Evolutionary conservation across 2,113 vertebrate genomes (phyloP).

Genomic region (Orthonyx spaldingii): DNA sequence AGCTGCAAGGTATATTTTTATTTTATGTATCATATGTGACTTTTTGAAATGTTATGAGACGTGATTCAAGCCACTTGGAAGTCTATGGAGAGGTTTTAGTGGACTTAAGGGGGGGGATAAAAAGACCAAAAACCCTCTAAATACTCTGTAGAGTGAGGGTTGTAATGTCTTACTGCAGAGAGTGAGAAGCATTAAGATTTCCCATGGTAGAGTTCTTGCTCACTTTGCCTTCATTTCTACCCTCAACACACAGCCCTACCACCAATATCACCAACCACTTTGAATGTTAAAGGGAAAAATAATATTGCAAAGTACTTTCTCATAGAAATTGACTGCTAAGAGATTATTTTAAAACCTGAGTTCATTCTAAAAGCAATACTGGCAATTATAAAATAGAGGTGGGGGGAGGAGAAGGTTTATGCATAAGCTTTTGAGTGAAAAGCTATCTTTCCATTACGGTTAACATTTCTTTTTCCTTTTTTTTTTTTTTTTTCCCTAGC

Average conservation of each 20-base stretch:
- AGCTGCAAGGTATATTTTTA: background rate
- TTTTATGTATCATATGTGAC: background rate
- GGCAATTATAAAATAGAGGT: background rate
- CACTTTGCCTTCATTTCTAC: background rate
- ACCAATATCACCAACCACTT: background rate
- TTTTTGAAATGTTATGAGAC: background rate
- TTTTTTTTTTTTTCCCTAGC: background rate
- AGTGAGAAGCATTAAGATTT: background rate
- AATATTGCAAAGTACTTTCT: background rate
- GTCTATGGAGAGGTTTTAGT: background rate
- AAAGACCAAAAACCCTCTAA: background rate
- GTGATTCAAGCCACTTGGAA: background rate
- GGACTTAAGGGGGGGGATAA: background rate
- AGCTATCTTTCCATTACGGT: background rate
- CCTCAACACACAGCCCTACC: background rate
- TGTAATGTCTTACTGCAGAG: background rate
- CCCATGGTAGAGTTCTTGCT: background rate
- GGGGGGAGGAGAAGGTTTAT: background rate
- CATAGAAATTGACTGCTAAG: background rate
- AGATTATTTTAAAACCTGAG: background rate
- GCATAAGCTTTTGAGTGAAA: background rate
- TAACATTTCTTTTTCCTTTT: background rate
- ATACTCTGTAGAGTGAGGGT: background rate
- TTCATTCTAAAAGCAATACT: background rate
- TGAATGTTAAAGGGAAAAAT: background rate